Evolutionary conservation across 2,797 vertebrate species (phyloP), one percentile per base, ranked within the genome.

Genomic region (Nyctibius grandis): DNA sequence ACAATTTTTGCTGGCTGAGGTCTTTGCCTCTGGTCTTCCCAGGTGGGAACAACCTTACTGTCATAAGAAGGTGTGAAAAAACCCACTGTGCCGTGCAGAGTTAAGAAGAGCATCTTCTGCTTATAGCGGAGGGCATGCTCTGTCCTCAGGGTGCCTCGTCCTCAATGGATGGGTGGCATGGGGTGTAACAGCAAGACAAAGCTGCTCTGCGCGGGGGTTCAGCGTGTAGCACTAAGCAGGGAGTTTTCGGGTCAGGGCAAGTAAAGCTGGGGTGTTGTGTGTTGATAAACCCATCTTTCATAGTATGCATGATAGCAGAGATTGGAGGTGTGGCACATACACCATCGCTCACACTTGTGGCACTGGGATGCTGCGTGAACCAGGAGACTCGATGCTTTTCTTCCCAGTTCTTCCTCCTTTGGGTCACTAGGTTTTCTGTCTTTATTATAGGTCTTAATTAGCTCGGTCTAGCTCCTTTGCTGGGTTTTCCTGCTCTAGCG

Each of bases 291-390:
- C 34, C 13, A 0, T 38, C 29, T 54, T 44, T n/a, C 15, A 7
- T 15, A 38, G 40, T 18, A 1, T 2, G 9, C 20, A 1, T 22
- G 54, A 34, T 34, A 7, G 25, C 65, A 54, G 59, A 38, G 61
- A 15, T 68, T 45, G 74, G 56, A 68, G 67, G 0, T 25, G 65
- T 5, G 14, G 31, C 20, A 7, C 9, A 0, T 9, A 2, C 1
- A 7, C 31, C 13, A 3, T 42, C 64, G 53, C 47, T 60, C 29
- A 25, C 1, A 2, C n/a, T 38, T 11, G 11, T 23, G 5, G 6
- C 38, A 6, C 44, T 40, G 54, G 31, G 40, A 26, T 47, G 25
- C 19, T 13, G 53, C 2, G 1, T 16, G 48, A 53, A 33, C n/a
- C 6, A 12, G 20, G 8, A 44, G 11, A 69, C 17, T 34, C 0